These are phyloP conservation scores for Thereva nobilitata DNA, from an alignment of 2,888 invertebrate species.

Conservation along the genomic window DNA sequence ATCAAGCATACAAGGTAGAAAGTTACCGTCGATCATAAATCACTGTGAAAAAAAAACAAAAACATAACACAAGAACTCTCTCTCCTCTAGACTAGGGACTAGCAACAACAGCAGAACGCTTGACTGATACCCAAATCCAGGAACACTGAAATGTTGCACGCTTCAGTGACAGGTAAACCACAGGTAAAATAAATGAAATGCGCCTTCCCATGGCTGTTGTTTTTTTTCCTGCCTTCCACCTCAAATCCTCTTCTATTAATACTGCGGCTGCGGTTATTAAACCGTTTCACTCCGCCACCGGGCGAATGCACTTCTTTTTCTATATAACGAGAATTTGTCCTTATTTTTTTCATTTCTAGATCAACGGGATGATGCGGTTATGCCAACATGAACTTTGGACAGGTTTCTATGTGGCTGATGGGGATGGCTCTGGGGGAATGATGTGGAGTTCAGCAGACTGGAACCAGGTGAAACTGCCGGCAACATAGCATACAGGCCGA, in stretches of 20 bases:
- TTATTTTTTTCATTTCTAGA: too few relatives aligned
- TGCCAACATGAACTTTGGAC: not conserved
- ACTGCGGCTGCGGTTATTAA: constrained; percentile 18
- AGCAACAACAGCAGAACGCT: too few relatives aligned
- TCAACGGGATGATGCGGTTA: constrained; percentile 6
- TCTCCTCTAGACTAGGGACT: too few relatives aligned
- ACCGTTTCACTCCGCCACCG: constrained; percentile 8
- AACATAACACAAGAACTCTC: not conserved
- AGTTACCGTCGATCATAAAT: not conserved
- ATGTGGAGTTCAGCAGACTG: constrained; percentile 1
- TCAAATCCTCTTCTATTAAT: constrained; percentile 4
- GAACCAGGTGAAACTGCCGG: constrained; percentile 4
- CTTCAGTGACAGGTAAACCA: constrained; percentile 2
- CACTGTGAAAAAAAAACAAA: not conserved
- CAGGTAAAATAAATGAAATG: constrained; percentile 10
- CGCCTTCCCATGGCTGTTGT: constrained; percentile 4
- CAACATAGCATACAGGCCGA: too few relatives aligned
- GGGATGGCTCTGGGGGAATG: too few relatives aligned
- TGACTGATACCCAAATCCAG: too few relatives aligned
- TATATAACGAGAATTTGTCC: too few relatives aligned
- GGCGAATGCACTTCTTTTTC: constrained; percentile 2
- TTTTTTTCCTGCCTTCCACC: too few relatives aligned
- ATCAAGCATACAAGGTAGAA: too few relatives aligned
- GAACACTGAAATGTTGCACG: not conserved
- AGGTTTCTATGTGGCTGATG: not conserved